Evolutionary conservation across 1,140 invertebrate species (phyloP), one percentile per base, ranked within the genome.

Genomic region (Cecropterus lyciades): DNA sequence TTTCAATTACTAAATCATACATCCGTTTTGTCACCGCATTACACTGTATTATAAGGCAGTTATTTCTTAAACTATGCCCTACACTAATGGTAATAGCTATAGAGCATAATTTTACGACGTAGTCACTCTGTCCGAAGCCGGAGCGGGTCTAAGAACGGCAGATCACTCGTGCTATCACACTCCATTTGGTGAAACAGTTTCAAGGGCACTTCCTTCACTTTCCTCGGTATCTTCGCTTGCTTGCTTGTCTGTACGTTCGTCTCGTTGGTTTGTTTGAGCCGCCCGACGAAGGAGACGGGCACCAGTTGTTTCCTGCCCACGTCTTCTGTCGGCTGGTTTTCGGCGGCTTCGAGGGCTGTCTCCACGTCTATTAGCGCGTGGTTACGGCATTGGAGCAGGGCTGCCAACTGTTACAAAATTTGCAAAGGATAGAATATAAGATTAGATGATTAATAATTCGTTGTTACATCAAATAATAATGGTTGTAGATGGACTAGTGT

Each of bases 361-460:
- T 92, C 87, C 0, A 92, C 89, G 69, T 92, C 89, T 14, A 92
- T 79, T 1, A 92, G 65, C 0, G 84, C 87, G 72, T 89, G 88
- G 62, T 89, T 92, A 0, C 87, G 78, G 60, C 87, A 89, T 51
- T 90, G 84, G 0, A 92, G 80, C 3, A 92, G 62, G 0, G 87
- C 85, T 66, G 87, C 82, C 53, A 91, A 59, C 89, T 91, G 79
- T 16, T 67, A 71, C 30, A 8, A 33, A 33, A 4, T n/a, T n/a
- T n/a, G n/a, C n/a, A n/a, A n/a, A n/a, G n/a, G n/a, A n/a, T n/a
- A n/a, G n/a, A n/a, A n/a, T n/a, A n/a, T n/a, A n/a, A n/a, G n/a
- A n/a, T n/a, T n/a, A n/a, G n/a, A n/a, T n/a, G n/a, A n/a, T n/a
- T n/a, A n/a, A n/a, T n/a, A n/a, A n/a, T n/a, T n/a, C n/a, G n/a